Percentiles rank a stretch among this genome's conserved stretches.
Evolutionary conservation across 2,888 invertebrate genomes (phyloP).

Genomic region (Tupiocoris notatus): DNA sequence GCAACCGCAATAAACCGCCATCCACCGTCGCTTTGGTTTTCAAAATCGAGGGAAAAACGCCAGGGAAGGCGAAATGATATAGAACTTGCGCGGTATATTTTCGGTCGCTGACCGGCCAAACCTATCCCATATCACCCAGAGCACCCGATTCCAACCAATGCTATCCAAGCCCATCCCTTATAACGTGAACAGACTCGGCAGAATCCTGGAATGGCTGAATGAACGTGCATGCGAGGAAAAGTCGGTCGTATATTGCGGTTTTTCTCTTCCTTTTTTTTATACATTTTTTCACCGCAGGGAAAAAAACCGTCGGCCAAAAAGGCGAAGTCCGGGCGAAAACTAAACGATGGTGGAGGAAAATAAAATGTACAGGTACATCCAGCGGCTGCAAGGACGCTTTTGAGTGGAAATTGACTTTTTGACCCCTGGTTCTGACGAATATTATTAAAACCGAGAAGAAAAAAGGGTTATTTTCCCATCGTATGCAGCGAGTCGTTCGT

Average conservation of each 20-base stretch:
- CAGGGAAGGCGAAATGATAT: not conserved
- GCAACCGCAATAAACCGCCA: not conserved
- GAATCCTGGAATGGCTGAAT: not conserved
- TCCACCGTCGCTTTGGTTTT: not conserved
- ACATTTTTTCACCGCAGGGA: no score
- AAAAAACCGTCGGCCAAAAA: not conserved
- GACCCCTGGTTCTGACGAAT: slow-evolving; percentile 1
- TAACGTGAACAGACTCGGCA: not conserved
- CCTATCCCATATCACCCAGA: not conserved
- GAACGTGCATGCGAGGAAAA: not conserved
- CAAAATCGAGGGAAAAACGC: not conserved
- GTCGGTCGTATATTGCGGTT: not conserved
- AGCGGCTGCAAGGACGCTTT: not conserved
- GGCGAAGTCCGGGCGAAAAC: not conserved
- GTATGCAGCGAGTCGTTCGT: no score
- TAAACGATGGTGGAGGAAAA: not conserved
- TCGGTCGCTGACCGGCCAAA: not conserved
- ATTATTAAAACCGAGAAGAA: slow-evolving; percentile 1
- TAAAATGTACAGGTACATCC: not conserved
- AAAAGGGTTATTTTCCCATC: no score
- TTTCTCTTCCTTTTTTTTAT: not conserved
- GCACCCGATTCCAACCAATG: not conserved
- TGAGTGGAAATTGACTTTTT: not conserved
- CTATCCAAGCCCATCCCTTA: not conserved
- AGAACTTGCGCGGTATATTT: not conserved